Conservation (phyloP, 2,888 invertebrate species). For the Amaurobius ferox region DNA sequence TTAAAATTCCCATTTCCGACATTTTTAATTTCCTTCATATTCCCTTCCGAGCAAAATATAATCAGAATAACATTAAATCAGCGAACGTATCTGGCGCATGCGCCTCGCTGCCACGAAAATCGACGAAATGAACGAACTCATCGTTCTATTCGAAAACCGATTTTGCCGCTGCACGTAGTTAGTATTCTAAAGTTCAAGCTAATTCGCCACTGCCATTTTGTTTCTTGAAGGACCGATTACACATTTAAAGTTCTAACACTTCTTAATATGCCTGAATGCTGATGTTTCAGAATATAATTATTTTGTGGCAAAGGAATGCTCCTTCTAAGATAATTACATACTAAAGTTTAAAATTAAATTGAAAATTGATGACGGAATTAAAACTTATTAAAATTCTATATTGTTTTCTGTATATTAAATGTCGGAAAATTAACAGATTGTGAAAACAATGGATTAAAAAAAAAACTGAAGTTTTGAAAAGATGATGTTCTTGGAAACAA, state of each 20-base stretch:
- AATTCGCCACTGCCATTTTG: neutral
- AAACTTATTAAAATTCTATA: too few species aligned
- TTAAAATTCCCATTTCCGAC: neutral
- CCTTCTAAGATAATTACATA: too few species aligned
- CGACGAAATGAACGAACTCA: slow-evolving; percentile 63
- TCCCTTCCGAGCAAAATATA: slow-evolving; percentile 17
- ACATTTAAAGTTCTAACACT: too few species aligned
- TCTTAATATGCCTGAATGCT: too few species aligned
- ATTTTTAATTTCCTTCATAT: slow-evolving; percentile 43
- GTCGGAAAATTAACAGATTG: too few species aligned
- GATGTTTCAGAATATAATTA: too few species aligned
- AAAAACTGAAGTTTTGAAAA: neutral
- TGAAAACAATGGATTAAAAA: too few species aligned
- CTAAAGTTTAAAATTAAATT: too few species aligned
- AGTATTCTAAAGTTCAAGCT: neutral
- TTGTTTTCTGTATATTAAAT: too few species aligned
- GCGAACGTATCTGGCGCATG: slow-evolving; percentile 29
- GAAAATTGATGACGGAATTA: too few species aligned
- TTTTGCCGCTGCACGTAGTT: slow-evolving; percentile 15
- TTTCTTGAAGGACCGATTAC: too few species aligned
- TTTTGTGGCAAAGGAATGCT: too few species aligned
- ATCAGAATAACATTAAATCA: slow-evolving; percentile 39
- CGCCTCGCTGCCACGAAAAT: slow-evolving; percentile 36
- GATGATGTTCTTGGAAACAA: neutral
- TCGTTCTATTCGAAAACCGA: slow-evolving; percentile 29